Evolutionary conservation across 2,113 vertebrate species (phyloP).

Genomic region (Atractosteus spatula): DNA sequence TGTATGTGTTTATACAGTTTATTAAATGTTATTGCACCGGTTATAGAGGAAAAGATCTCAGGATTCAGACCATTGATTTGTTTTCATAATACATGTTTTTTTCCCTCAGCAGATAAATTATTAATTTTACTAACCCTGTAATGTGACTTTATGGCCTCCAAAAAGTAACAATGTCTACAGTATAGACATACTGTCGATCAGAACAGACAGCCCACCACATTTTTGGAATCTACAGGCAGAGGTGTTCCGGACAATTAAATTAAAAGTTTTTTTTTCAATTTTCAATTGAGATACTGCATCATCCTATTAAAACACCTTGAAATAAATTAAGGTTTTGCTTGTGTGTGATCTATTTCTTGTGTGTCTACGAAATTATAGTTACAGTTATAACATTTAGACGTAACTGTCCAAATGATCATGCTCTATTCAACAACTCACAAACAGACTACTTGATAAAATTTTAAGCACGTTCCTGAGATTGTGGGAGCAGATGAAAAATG

Average conservation of each 20-base stretch:
- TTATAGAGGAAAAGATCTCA: conserved; percentile 32
- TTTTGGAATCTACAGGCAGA: not conserved
- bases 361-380: no score
- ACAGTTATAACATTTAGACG: no score
- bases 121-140: conserved; percentile 15
- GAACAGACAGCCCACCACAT: not conserved
- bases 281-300: no score
- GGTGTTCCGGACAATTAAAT: not conserved
- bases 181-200: not conserved
- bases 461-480: no score
- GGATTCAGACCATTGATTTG: conserved; percentile 4
- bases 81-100: conserved; percentile 10
- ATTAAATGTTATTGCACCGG: conserved; percentile 32
- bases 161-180: conserved; percentile 8
- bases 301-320: no score
- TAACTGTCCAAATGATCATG: no score
- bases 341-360: no score
- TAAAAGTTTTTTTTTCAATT: no score
- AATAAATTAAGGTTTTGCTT: no score
- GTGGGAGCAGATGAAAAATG: no score
- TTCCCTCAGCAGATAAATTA: conserved; percentile 27
- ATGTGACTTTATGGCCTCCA: conserved; percentile 10
- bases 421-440: no score
- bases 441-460: no score
- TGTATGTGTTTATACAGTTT: conserved; percentile 39